Percentiles rank a stretch among this genome's conserved stretches.
Conservation (phyloP, 1,140 invertebrate species). For the Tetramorium simillimum region DNA sequence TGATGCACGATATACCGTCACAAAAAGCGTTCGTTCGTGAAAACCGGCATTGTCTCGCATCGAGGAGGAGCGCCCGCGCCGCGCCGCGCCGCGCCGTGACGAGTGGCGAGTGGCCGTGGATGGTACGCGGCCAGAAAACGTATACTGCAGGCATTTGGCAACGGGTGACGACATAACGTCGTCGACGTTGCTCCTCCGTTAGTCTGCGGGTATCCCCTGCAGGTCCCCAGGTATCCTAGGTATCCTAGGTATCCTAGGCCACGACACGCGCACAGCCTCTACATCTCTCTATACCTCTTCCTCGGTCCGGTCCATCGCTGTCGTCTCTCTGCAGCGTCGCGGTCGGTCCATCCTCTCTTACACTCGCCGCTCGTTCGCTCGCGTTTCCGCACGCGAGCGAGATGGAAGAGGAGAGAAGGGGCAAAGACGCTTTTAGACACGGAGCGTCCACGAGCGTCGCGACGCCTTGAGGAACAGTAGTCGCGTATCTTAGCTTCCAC, state of each 20-base stretch:
- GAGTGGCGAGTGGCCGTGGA: background rate
- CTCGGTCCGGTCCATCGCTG: slow-evolving; percentile 52
- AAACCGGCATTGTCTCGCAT: slow-evolving; percentile 47
- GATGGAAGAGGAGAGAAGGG: slow-evolving; percentile 75
- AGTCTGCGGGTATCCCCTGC: slow-evolving; percentile 51
- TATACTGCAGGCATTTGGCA: slow-evolving; percentile 68
- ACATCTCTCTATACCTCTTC: slow-evolving; percentile 32
- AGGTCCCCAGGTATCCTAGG: too few relatives aligned
- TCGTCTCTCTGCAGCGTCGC: slow-evolving; percentile 10
- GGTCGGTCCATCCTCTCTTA: slow-evolving; percentile 14
- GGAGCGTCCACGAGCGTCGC: slow-evolving; percentile 82
- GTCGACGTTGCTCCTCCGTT: slow-evolving; percentile 62
- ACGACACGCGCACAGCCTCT: background rate
- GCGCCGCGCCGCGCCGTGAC: too few relatives aligned
- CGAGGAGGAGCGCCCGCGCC: too few relatives aligned
- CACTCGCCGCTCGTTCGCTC: slow-evolving; percentile 48
- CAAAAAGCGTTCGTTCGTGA: slow-evolving; percentile 8
- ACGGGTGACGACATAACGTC: slow-evolving; percentile 61
- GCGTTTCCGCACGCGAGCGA: slow-evolving; percentile 68
- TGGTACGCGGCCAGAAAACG: slow-evolving; percentile 54
- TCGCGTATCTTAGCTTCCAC: slow-evolving; percentile 84
- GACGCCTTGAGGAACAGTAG: slow-evolving; percentile 82
- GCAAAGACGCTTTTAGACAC: slow-evolving; percentile 83
- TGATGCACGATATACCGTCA: slow-evolving; percentile 47
- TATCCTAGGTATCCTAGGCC: slow-evolving; percentile 64